phyloP scores from a whole-genome alignment of 2,113 vertebrate species.

The Lanius ludovicianus region DNA sequence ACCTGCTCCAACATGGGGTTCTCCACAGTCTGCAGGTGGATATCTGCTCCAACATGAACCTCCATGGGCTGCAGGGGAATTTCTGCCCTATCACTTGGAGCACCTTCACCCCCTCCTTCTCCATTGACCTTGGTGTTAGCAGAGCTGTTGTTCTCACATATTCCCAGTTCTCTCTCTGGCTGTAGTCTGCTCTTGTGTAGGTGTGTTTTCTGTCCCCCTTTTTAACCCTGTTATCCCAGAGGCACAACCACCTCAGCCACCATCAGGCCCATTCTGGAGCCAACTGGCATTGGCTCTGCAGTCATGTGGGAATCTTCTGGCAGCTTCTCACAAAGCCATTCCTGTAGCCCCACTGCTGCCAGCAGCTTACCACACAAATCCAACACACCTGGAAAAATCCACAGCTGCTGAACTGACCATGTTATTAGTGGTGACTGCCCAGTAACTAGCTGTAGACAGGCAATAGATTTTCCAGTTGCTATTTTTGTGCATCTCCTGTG shows the following conservation, averaged over 20 bases:
- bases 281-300: not conserved
- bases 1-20: accelerated
- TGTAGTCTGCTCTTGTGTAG: not conserved
- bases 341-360: not conserved
- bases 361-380: not conserved
- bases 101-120: not conserved
- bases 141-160: not conserved
- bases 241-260: not conserved
- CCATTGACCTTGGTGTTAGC: not conserved
- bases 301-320: not conserved
- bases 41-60: not conserved
- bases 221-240: not conserved
- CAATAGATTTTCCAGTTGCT: not conserved
- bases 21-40: not conserved
- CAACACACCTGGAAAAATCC: not conserved
- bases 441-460: not conserved
- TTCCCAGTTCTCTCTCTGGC: not conserved
- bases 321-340: not conserved
- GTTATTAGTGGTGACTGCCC: not conserved
- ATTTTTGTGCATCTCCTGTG: not conserved
- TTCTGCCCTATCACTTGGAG: not conserved
- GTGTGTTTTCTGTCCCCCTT: not conserved
- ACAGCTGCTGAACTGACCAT: not conserved
- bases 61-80: not conserved
- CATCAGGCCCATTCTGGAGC: not conserved